A percentile compares a stretch with the other conserved stretches of the same genome.
Evolutionary conservation across 2,113 vertebrate genomes (phyloP).

Genomic region (Rhabdomys dilectus): DNA sequence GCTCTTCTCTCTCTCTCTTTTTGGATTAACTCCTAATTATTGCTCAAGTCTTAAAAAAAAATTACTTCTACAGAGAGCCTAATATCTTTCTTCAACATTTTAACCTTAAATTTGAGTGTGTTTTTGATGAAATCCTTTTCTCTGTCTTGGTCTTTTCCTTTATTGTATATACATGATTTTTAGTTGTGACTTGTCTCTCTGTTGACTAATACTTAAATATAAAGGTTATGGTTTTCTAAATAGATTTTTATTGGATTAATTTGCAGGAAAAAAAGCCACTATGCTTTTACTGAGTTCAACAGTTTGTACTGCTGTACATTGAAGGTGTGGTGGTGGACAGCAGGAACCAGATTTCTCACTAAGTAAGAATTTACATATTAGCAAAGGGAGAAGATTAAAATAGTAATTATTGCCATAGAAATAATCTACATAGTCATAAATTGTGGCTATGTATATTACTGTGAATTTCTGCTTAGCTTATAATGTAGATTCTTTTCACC

Average conservation of each 20-base stretch:
- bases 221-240: not conserved
- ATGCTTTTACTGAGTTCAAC: not conserved
- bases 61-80: not conserved
- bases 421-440: not conserved
- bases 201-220: not conserved
- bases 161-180: not conserved
- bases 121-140: not conserved
- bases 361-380: not conserved
- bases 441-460: not conserved
- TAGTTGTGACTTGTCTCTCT: not conserved
- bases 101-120: not conserved
- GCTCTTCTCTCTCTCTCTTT: not conserved
- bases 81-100: not conserved
- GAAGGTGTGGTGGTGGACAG: not conserved
- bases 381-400: not conserved
- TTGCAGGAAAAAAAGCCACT: not conserved
- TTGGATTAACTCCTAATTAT: conserved; percentile 16
- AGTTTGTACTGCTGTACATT: not conserved
- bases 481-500: not conserved
- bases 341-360: not conserved
- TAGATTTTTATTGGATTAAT: not conserved
- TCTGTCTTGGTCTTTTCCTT: not conserved
- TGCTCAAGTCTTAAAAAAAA: conserved; percentile 17
- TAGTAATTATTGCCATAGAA: not conserved
- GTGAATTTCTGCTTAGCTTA: not conserved